Conservation (phyloP, 2,888 invertebrate species). For the Himalopsyche japonica region DNA sequence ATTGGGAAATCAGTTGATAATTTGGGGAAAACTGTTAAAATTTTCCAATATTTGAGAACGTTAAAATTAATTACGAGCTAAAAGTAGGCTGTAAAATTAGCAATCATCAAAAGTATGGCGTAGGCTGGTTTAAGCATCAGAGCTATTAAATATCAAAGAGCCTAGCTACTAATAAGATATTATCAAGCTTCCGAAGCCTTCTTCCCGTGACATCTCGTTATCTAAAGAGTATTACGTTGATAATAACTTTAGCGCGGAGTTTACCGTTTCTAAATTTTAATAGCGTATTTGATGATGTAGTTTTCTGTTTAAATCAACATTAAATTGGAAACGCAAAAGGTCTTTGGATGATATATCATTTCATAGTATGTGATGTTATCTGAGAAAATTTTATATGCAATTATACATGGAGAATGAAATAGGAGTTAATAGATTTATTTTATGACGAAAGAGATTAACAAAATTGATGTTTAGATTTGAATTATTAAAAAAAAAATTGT, state of each 20-base stretch:
- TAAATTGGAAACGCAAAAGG: background rate
- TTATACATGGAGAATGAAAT: too few relatives aligned
- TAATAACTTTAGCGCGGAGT: background rate
- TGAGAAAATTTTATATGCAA: too few relatives aligned
- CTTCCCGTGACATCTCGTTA: background rate
- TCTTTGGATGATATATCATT: too few relatives aligned
- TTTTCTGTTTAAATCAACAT: background rate
- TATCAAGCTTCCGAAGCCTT: background rate
- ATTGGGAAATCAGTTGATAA: background rate
- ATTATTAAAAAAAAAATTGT: too few relatives aligned
- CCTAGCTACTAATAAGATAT: background rate
- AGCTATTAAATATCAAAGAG: background rate
- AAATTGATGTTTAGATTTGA: too few relatives aligned
- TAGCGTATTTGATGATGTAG: background rate
- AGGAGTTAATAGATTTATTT: too few relatives aligned
- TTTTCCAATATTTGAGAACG: background rate
- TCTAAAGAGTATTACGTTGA: background rate
- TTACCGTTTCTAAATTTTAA: background rate
- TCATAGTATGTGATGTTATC: too few relatives aligned
- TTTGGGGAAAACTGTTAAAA: background rate
- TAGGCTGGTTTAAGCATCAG: background rate
- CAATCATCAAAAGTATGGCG: background rate
- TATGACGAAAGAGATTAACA: too few relatives aligned
- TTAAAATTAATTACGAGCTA: background rate
- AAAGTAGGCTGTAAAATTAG: background rate